Base-by-base conservation (phyloP, 1,140 invertebrate genomes). In the Dendrolimus punctatus region DNA sequence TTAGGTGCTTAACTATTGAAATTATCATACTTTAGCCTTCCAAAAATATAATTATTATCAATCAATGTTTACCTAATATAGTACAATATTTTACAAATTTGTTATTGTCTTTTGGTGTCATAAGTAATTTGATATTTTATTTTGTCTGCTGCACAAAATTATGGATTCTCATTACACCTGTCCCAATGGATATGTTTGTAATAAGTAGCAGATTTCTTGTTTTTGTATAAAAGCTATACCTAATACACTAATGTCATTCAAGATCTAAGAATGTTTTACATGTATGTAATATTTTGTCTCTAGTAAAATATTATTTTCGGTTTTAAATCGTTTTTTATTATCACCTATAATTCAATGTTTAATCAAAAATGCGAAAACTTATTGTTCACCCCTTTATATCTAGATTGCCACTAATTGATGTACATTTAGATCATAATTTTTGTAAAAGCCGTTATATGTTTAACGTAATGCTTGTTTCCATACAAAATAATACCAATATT, bases 261-360 rank as follows among this genome's bases (percentile, higher is more conserved):
- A 58, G 60, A 70, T 69, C 62, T 62, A 73, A 60, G 58, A 57
- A 60, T 62, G 69, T 70, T 23, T 71, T 72, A 73, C 61, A 63
- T 74, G 68, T 68, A 58, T 78, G 75, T 73, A 78, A 77, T 83
- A 75, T 76, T 69, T 80, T 75, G 64, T 79, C 79, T 79, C 70
- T 80, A 83, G 80, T 83, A 83, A 83, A 77, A 80, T 79, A 76
- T 80, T 80, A 79, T 83, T 83, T 80, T 83, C 73, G 67, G 76
- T 83, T 83, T 75, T 60, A 74, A n/a, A 60, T 53, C 51, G 70
- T 70, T 64, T 80, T 80, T 78, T 73, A 58, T 40, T 44, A 51
- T 39, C 8, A 7, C 10, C 9, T 45, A 8, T 9, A 9, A 10
- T 6, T 9, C 43, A 45, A 45, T 9, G 41, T 42, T n/a, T 9